These are phyloP conservation scores for Opisthocomus hoazin DNA, from an alignment of 2,113 vertebrate species.

Conservation along the genomic window DNA sequence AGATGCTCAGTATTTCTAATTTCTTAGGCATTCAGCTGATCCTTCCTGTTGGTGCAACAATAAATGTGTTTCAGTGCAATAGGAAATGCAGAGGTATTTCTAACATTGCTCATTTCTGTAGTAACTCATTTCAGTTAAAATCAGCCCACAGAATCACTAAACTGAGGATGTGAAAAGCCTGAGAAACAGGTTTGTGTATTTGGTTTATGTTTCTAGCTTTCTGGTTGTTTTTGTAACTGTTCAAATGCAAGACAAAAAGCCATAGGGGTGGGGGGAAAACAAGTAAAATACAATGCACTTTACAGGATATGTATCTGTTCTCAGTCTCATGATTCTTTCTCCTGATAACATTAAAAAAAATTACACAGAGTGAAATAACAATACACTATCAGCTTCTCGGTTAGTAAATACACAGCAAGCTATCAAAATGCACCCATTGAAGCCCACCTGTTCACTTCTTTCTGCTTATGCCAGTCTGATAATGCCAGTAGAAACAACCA, in stretches of 20 bases:
- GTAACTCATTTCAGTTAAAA: background rate
- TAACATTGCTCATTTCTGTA: background rate
- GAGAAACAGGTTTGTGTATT: background rate
- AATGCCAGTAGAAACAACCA: background rate
- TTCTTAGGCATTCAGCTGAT: constrained; percentile 26
- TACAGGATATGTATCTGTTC: background rate
- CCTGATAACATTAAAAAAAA: background rate
- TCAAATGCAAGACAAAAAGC: constrained; percentile 19
- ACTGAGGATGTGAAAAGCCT: constrained; percentile 24
- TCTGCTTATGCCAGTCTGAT: background rate
- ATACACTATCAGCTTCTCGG: background rate
- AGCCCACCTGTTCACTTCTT: background rate
- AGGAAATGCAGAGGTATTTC: constrained; percentile 27
- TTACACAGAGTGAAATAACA: background rate
- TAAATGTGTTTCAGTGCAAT: background rate
- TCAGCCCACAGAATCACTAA: background rate
- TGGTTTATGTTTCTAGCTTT: constrained; percentile 8
- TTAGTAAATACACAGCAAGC: background rate
- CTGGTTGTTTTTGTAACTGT: constrained; percentile 8
- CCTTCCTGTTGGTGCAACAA: background rate
- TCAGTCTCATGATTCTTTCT: background rate
- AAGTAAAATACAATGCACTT: constrained; percentile 27
- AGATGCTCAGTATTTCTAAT: constrained; percentile 8
- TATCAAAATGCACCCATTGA: background rate
- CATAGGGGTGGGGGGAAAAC: background rate